Evolutionary conservation across 1,140 invertebrate genomes (phyloP).

Genomic region (Caenorhabditis brenneri): DNA sequence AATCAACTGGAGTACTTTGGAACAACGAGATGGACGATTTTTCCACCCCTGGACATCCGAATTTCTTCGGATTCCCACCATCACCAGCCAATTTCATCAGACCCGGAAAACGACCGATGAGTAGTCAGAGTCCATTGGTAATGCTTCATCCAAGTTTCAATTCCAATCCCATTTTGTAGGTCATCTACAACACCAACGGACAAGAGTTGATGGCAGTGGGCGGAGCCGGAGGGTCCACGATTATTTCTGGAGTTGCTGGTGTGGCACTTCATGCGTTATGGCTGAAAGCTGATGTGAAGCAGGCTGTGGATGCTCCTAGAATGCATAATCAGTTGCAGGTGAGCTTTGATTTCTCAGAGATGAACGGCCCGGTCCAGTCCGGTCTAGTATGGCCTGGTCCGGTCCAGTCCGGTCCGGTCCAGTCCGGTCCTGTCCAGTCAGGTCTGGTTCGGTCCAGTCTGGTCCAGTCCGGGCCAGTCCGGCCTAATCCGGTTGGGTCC

Average conservation of each 20-base stretch:
- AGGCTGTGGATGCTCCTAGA: conserved; percentile 68
- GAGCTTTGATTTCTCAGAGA: too few relatives aligned
- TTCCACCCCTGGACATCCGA: conserved; percentile 79
- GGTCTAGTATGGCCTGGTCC: too few relatives aligned
- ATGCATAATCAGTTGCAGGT: conserved; percentile 52
- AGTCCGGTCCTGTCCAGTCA: too few relatives aligned
- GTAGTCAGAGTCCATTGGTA: conserved; percentile 85
- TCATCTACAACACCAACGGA: conserved; percentile 71
- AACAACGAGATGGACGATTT: conserved; percentile 97
- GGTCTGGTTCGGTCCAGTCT: too few relatives aligned
- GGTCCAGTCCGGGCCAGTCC: too few relatives aligned
- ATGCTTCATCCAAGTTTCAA: too few relatives aligned
- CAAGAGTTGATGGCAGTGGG: conserved; percentile 79
- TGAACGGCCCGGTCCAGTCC: too few relatives aligned
- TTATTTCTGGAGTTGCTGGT: conserved; percentile 82
- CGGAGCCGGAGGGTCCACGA: conserved; percentile 88
- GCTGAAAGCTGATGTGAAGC: conserved; percentile 83
- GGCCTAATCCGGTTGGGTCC: too few relatives aligned
- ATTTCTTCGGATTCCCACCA: conserved; percentile 80
- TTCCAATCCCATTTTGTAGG: neutral
- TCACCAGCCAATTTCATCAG: conserved; percentile 80
- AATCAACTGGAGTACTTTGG: conserved; percentile 85
- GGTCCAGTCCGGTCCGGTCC: too few relatives aligned
- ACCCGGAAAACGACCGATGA: conserved; percentile 83
- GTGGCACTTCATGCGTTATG: conserved; percentile 83